These are phyloP conservation scores for Periophthalmus modestus DNA, from an alignment of 2,113 vertebrate species.

Conservation along the genomic window DNA sequence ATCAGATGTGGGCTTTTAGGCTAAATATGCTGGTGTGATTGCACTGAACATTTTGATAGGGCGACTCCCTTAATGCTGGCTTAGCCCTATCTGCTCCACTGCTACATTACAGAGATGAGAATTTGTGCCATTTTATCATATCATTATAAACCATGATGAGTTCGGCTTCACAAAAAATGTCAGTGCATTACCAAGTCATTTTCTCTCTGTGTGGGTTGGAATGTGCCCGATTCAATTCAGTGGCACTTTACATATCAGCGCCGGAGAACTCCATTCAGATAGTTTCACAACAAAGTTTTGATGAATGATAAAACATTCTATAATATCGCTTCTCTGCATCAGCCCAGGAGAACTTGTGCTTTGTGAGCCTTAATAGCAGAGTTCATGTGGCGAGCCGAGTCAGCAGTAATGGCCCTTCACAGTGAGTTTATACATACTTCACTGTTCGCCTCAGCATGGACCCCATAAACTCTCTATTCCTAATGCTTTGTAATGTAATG, in stretches of 20 bases:
- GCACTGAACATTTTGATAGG: slow-evolving; percentile 8
- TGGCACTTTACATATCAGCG: slow-evolving; percentile 10
- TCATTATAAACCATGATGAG: slow-evolving; percentile 8
- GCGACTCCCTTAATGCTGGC: background rate
- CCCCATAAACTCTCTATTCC: slow-evolving; percentile 28
- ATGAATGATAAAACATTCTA: slow-evolving; percentile 38
- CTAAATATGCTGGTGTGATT: slow-evolving; percentile 7
- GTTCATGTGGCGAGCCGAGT: slow-evolving; percentile 7
- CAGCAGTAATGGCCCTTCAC: slow-evolving; percentile 32
- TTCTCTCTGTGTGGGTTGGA: slow-evolving; percentile 10
- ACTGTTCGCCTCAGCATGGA: slow-evolving; percentile 20
- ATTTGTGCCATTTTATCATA: slow-evolving; percentile 11
- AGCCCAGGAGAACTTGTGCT: slow-evolving; percentile 15
- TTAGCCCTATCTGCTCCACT: background rate
- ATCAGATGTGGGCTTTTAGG: slow-evolving; percentile 9
- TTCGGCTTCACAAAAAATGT: slow-evolving; percentile 6
- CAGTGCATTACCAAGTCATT: slow-evolving; percentile 7
- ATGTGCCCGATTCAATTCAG: slow-evolving; percentile 6
- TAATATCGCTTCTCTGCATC: slow-evolving; percentile 36
- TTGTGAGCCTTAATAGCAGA: slow-evolving; percentile 21
- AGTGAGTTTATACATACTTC: slow-evolving; percentile 17
- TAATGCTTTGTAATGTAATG: slow-evolving; percentile 30
- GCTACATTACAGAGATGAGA: slow-evolving; percentile 12
- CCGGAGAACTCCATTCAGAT: background rate
- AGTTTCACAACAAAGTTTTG: slow-evolving; percentile 13